Base-by-base conservation (phyloP, 2,797 vertebrate genomes). In the Ambastaia sidthimunki region DNA sequence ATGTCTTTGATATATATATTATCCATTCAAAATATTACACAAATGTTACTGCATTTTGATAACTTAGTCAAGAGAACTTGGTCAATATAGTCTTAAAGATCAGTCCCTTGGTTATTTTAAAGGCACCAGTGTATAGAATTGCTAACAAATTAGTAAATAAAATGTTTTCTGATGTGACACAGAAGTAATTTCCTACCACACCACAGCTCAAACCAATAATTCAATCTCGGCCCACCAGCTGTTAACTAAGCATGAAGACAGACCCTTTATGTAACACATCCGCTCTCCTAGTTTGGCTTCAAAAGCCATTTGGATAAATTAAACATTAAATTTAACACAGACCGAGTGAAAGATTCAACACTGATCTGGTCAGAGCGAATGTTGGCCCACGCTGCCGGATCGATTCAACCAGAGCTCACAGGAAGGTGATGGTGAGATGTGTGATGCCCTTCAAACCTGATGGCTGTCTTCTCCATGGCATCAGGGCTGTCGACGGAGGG, bases 401-500 rank as follows among this genome's bases (percentile, higher is more conserved):
- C 12, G n/a, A 52, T 76, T 41, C 12, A 21, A n/a, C 10, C 12
- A 25, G 7, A 71, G 55, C 59, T 16, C 1, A 37, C 3, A 12
- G 19, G 12, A 21, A 31, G 28, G 12, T 3, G 41, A 18, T 12
- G 25, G 19, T 71, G 55, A 84, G 57, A 1, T 19, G 44, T 41
- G 12, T 19, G 60, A 37, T 47, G 55, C 62, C 37, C 13, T 0
- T 65, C 93, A 91, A 90, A 96, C 96, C 97, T 98, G 93, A 96
- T 94, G 55, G 96, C 96, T 0, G 94, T 94, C 91, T 96, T 96
- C 91, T 96, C 94, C 87, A 97, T 86, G 2, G 95, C 95, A 5
- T 96, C 96, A 0, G 95, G 92, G 70, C 93, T 94, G 50, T 97
- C 95, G 3, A 93, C 81, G 0, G 90, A 84, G 0, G 94, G 95